These are phyloP conservation scores for Euura lappo DNA, from an alignment of 1,140 invertebrate genomes.

Conservation along the genomic window DNA sequence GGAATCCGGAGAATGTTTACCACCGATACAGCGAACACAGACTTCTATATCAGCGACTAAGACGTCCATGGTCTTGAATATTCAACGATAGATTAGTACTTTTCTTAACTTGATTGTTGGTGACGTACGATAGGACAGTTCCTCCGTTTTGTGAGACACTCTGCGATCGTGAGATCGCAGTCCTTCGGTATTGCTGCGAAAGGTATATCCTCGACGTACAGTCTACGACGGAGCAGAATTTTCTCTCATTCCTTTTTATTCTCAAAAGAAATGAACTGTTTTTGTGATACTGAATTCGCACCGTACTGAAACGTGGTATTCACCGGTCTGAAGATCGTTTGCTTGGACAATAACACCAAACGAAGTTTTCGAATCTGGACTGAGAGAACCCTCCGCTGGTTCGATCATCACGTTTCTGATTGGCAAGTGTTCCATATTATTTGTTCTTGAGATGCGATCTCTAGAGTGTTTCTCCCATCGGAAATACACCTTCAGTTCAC, in stretches of 20 bases:
- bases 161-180: conserved; percentile 6
- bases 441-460: background rate
- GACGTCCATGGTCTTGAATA: conserved; percentile 31
- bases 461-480: conserved; percentile 29
- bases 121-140: background rate
- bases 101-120: too few species aligned
- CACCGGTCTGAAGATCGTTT: conserved; percentile 14
- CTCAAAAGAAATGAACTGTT: background rate
- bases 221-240: conserved; percentile 22
- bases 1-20: background rate
- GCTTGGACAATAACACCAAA: conserved; percentile 28
- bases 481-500: conserved; percentile 31
- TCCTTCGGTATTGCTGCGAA: conserved; percentile 23
- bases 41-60: conserved; percentile 29
- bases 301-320: conserved; percentile 31
- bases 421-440: conserved; percentile 18
- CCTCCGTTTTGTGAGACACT: conserved; percentile 2
- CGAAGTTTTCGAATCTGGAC: conserved; percentile 12
- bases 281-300: conserved; percentile 12
- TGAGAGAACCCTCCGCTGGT: conserved; percentile 29
- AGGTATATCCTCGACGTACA: conserved; percentile 39
- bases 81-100: background rate
- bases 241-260: background rate
- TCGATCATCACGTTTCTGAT: conserved; percentile 23
- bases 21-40: conserved; percentile 7